These are phyloP conservation scores for Achatina immaculata DNA, from an alignment of 1,140 invertebrate genomes.

Conservation along the genomic window DNA sequence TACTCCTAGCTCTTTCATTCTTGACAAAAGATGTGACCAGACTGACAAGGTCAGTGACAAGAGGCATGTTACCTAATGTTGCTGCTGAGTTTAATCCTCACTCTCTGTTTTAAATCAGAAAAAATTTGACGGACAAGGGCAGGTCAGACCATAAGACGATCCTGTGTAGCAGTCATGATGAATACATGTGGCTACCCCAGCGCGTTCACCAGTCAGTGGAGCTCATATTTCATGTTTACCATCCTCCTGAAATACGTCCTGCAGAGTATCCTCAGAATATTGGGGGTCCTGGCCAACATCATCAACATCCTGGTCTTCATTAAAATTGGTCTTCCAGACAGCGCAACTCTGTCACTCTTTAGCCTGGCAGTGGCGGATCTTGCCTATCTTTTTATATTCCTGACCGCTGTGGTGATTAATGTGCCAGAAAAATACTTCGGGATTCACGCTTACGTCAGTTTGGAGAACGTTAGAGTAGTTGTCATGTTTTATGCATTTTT, in stretches of 20 bases:
- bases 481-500: background rate
- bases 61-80: no score
- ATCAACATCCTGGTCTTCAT: background rate
- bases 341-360: background rate
- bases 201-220: background rate
- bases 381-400: background rate
- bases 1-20: no score
- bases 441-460: background rate
- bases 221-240: background rate
- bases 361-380: background rate
- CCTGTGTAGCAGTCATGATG: no score
- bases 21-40: no score
- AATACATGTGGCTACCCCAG: no score
- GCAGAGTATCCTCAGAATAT: background rate
- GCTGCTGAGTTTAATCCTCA: no score
- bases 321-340: background rate
- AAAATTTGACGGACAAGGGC: no score
- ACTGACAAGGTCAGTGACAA: no score
- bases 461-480: background rate
- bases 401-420: background rate
- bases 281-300: background rate
- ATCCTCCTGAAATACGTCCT: background rate
- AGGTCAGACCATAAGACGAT: no score
- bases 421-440: conserved; percentile 3
- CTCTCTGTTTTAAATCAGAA: no score